A percentile compares a stretch with the other conserved stretches of the same genome.
phyloP scores from a whole-genome alignment of 2,797 vertebrate species.

The Microctenopoma lineatum region DNA sequence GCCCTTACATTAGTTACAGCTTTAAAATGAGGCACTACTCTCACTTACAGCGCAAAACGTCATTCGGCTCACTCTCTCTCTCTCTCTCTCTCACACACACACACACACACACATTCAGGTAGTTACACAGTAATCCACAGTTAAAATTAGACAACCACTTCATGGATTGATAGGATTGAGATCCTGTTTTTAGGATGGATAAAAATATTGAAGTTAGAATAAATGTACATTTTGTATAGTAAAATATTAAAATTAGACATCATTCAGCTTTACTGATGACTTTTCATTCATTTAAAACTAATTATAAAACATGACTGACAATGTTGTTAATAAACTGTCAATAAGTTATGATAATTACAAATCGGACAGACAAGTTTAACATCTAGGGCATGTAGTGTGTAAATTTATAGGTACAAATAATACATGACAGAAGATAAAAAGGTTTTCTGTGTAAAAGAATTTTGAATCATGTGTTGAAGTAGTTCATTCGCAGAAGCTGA shows the following conservation, averaged over 20 bases:
- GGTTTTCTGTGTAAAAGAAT: slow-evolving; percentile 29
- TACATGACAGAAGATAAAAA: slow-evolving; percentile 16
- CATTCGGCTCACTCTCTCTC: background rate
- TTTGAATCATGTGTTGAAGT: background rate
- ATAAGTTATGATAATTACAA: slow-evolving; percentile 58
- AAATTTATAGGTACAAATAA: slow-evolving; percentile 28
- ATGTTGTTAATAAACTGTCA: slow-evolving; percentile 24
- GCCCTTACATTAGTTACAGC: slow-evolving; percentile 51
- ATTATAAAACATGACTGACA: slow-evolving; percentile 30
- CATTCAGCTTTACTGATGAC: slow-evolving; percentile 24
- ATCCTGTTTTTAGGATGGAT: slow-evolving; percentile 17
- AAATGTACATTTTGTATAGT: background rate
- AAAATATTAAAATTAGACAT: slow-evolving; percentile 30
- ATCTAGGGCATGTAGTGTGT: slow-evolving; percentile 10
- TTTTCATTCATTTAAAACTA: slow-evolving; percentile 17
- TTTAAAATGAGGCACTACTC: slow-evolving; percentile 65
- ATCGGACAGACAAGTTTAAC: slow-evolving; percentile 8
- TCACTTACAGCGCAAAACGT: slow-evolving; percentile 39
- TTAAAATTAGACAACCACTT: slow-evolving; percentile 38
- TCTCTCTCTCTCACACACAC: background rate
- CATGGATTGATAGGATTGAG: slow-evolving; percentile 19
- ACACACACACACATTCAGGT: slow-evolving; percentile 22
- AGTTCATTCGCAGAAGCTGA: slow-evolving; percentile 16
- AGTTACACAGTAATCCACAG: slow-evolving; percentile 41
- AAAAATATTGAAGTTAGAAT: slow-evolving; percentile 42